Evolutionary conservation across 35 echinoderm and acorn worm species (phyloP).

Genomic region (Apostichopus parvimensis): DNA sequence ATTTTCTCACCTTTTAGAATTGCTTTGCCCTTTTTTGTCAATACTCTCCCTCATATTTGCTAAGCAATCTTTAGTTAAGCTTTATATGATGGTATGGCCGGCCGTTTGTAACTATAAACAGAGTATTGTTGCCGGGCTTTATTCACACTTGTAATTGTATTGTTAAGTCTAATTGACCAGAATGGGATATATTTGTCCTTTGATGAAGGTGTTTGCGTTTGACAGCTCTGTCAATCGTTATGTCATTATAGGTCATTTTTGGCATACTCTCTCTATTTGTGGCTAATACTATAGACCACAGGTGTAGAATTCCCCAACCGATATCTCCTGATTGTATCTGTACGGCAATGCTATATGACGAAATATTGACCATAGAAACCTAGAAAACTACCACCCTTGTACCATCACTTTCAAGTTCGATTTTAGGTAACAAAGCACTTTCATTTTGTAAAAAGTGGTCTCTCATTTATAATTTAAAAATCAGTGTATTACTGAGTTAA

Average conservation of each 20-base stretch:
- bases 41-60: too few relatives aligned
- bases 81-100: neutral
- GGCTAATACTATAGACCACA: neutral
- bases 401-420: too few relatives aligned
- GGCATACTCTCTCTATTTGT: neutral
- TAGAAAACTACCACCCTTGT: too few relatives aligned
- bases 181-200: slow-evolving; percentile 3
- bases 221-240: neutral
- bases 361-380: too few relatives aligned
- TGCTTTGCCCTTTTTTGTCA: too few relatives aligned
- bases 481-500: too few relatives aligned
- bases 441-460: too few relatives aligned
- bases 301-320: slow-evolving; percentile 12
- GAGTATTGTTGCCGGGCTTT: neutral
- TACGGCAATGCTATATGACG: neutral
- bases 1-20: too few relatives aligned
- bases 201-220: slow-evolving; percentile 1
- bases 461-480: too few relatives aligned
- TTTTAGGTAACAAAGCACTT: too few relatives aligned
- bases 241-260: neutral
- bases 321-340: too few relatives aligned
- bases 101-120: neutral
- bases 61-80: too few relatives aligned
- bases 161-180: neutral
- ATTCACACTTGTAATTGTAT: neutral